Evolutionary conservation across 2,888 invertebrate species (phyloP).

Genomic region (Glyphotaelius pellucidus): DNA sequence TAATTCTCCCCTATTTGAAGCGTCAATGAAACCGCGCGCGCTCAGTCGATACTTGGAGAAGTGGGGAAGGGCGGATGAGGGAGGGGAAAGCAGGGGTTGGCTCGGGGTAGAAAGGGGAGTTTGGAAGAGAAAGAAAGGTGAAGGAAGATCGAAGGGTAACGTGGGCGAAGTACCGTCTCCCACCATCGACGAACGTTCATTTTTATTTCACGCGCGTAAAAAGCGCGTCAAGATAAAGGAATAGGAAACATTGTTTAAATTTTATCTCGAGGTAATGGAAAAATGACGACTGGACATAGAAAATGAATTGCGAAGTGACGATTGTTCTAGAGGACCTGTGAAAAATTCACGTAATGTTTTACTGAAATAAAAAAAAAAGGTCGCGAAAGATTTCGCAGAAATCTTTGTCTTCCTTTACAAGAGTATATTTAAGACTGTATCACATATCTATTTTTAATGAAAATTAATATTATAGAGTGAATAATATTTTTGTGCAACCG

Average conservation of each 20-base stretch:
- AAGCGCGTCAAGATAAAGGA: conserved; percentile 62
- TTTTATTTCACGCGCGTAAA: conserved; percentile 66
- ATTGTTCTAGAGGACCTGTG: conserved; percentile 7
- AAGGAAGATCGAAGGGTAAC: conserved; percentile 40
- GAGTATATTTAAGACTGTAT: not conserved
- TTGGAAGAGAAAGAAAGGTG: conserved; percentile 20
- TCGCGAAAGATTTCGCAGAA: not conserved
- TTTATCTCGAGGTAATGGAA: conserved; percentile 64
- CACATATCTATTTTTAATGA: not conserved
- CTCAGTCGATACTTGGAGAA: conserved; percentile 47
- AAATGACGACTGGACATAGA: conserved; percentile 61
- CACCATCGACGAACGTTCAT: conserved; percentile 58
- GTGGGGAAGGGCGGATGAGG: not conserved
- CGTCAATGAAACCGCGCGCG: conserved; percentile 48
- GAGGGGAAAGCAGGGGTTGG: conserved; percentile 8
- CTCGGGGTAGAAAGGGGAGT: conserved; percentile 10
- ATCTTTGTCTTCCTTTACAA: not conserved
- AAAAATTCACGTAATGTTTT: not conserved
- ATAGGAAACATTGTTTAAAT: conserved; percentile 65
- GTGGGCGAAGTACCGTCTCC: conserved; percentile 50
- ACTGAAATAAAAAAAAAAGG: not conserved
- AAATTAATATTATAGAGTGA: not conserved
- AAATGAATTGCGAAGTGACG: conserved; percentile 30
- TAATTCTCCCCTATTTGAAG: conserved; percentile 46
- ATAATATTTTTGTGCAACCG: not conserved